These are phyloP conservation scores for Dermatemys mawii DNA, from an alignment of 2,113 vertebrate genomes.

Conservation along the genomic window DNA sequence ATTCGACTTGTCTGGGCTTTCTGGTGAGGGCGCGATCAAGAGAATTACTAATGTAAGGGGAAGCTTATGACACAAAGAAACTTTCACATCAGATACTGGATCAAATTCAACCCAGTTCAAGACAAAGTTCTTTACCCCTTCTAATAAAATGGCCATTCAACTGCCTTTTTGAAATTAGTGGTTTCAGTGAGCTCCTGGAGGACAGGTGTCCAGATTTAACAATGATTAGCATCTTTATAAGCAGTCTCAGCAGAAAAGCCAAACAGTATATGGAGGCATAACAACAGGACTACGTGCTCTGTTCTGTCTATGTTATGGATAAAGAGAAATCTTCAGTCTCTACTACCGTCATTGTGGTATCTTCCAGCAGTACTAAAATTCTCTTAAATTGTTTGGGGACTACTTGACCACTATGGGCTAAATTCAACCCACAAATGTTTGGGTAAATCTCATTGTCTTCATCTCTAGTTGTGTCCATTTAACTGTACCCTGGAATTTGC, in stretches of 20 bases:
- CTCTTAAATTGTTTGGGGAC: not conserved
- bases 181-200: not conserved
- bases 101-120: not conserved
- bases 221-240: not conserved
- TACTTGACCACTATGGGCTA: not conserved
- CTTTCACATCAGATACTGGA: not conserved
- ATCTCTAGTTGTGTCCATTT: too few species aligned
- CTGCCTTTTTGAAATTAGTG: not conserved
- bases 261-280: not conserved
- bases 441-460: too few species aligned
- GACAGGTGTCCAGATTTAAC: not conserved
- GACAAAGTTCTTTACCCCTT: accelerated
- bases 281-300: not conserved
- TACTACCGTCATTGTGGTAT: not conserved
- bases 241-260: not conserved
- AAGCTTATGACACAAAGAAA: not conserved
- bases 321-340: not conserved
- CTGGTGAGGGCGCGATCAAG: not conserved
- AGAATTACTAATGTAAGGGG: not conserved
- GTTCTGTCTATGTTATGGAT: not conserved
- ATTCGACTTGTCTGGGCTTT: not conserved
- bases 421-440: not conserved
- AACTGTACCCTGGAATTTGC: not conserved
- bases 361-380: not conserved
- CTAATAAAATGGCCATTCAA: not conserved